Conservation (phyloP, 2,888 invertebrate genomes). For the Nudaria mundana region DNA sequence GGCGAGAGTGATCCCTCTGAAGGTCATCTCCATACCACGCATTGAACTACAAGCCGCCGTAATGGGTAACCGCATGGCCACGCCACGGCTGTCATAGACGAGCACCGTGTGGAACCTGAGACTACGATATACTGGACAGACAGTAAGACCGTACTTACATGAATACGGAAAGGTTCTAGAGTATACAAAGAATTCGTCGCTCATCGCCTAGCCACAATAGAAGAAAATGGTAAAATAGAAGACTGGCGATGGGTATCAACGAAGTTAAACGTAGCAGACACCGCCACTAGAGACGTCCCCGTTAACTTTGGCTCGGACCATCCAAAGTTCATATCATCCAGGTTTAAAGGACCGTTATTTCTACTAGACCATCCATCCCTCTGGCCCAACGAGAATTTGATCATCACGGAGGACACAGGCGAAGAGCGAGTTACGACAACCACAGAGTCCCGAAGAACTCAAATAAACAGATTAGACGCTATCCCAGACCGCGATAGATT, state of each 20-base stretch:
- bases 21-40: constrained; percentile 20
- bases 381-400: no score
- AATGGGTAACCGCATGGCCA: constrained; percentile 14
- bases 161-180: constrained; percentile 11
- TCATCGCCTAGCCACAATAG: constrained; percentile 22
- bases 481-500: not conserved
- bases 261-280: constrained; percentile 16
- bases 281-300: constrained; percentile 8
- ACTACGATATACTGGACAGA: constrained; percentile 13
- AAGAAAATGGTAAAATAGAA: constrained; percentile 6
- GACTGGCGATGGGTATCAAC: constrained; percentile 22
- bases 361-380: no score
- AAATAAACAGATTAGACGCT: no score
- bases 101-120: not conserved
- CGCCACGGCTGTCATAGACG: not conserved
- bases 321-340: no score
- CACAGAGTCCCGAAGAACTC: no score
- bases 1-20: constrained; percentile 19
- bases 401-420: no score
- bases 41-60: constrained; percentile 20
- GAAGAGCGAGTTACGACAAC: no score
- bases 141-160: constrained; percentile 11
- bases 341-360: no score
- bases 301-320: not conserved
- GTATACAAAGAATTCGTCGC: constrained; percentile 19